Evolutionary conservation across 2,888 invertebrate genomes (phyloP).

Genomic region (Dryocosmus kuriphilus): DNA sequence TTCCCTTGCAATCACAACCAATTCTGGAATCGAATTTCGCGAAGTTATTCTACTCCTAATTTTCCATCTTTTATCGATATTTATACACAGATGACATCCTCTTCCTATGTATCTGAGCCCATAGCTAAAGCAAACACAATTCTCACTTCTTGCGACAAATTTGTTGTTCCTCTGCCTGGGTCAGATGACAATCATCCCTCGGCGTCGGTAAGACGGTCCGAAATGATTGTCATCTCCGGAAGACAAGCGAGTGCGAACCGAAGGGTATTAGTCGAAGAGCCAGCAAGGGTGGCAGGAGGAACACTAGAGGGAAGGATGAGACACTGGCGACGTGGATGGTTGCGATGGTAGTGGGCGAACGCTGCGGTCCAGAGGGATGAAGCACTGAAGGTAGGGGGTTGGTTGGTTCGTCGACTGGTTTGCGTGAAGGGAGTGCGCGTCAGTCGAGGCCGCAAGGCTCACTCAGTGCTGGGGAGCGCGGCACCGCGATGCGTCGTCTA

Average conservation of each 20-base stretch:
- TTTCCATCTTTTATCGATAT: too few species aligned
- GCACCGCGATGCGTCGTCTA: conserved; percentile 75
- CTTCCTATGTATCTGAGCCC: background rate
- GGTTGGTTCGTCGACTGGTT: conserved; percentile 70
- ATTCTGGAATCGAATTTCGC: too few species aligned
- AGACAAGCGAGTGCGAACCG: conserved; percentile 41
- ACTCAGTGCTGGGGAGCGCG: conserved; percentile 76
- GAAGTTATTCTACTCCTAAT: too few species aligned
- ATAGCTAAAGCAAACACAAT: background rate
- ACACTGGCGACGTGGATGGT: conserved; percentile 31
- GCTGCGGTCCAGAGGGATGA: conserved; percentile 70
- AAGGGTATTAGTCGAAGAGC: conserved; percentile 44
- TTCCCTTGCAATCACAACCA: too few species aligned
- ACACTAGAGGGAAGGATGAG: conserved; percentile 26
- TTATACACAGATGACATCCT: background rate
- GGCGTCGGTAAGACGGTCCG: conserved; percentile 13
- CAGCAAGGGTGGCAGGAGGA: conserved; percentile 42
- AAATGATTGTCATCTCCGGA: conserved; percentile 46
- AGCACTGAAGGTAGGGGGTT: conserved; percentile 64
- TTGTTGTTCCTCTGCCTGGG: background rate
- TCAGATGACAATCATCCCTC: conserved; percentile 6
- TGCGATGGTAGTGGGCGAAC: conserved; percentile 64
- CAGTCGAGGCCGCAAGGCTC: conserved; percentile 78
- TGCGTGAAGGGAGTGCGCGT: conserved; percentile 75
- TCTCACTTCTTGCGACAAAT: background rate